Evolutionary conservation across 2,888 invertebrate species (phyloP).

Genomic region (Scaptodrosophila latifasciaeformis): DNA sequence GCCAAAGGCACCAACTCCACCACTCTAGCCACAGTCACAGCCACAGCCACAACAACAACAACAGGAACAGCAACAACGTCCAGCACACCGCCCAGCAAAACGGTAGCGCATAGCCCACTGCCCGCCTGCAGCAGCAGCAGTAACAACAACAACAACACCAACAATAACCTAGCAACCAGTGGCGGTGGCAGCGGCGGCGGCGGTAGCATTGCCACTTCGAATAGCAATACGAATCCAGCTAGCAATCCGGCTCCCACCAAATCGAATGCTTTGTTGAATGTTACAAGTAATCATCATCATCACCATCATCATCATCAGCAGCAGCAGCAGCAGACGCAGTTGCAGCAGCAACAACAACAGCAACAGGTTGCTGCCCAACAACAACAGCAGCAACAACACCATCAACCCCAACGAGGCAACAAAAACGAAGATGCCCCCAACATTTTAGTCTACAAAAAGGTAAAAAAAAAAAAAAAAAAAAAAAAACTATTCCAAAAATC

Average conservation of each 20-base stretch:
- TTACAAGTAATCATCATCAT: constrained; percentile 48
- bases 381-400: constrained; percentile 28
- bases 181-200: constrained; percentile 1
- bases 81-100: constrained; percentile 28
- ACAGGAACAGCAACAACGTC: constrained; percentile 3
- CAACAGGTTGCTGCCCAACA: constrained; percentile 11
- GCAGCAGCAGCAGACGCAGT: no score
- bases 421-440: constrained; percentile 87
- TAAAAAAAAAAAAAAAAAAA: constrained; percentile 62
- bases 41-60: constrained; percentile 9
- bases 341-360: constrained; percentile 29
- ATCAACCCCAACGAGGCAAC: constrained; percentile 52
- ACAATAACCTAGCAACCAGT: constrained; percentile 14
- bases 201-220: constrained; percentile 15
- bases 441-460: constrained; percentile 92
- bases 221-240: constrained; percentile 8
- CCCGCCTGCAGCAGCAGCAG: constrained; percentile 2
- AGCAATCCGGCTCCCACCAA: constrained; percentile 23
- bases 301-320: no score
- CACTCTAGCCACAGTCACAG: constrained; percentile 12
- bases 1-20: constrained; percentile 15
- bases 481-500: neutral
- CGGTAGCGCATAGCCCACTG: constrained; percentile 23
- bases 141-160: no score
- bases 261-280: constrained; percentile 44